Evolutionary conservation across 1,140 invertebrate species (phyloP), one percentile per base, ranked within the genome.

Genomic region (Reticulitermes speratus): DNA sequence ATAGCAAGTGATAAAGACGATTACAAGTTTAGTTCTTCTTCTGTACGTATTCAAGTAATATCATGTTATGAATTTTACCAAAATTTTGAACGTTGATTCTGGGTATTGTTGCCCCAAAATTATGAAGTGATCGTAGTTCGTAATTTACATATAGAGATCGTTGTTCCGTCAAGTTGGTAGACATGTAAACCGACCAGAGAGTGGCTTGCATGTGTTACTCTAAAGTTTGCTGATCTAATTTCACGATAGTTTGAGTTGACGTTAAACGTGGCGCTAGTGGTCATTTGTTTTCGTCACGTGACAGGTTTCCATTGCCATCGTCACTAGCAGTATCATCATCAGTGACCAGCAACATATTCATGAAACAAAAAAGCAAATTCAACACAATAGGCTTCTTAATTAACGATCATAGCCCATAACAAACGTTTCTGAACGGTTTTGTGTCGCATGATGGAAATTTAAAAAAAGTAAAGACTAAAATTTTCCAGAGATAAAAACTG

Each of bases 261-360:
- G 65, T 16, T 75, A 75, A 75, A 75, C n/a, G 65, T 25, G 30
- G 65, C 25, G 65, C 65, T 30, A 75, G 25, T 75, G 65, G 2
- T 75, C 65, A 30, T 75, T 75, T 75, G 65, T 75, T 75, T 75
- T 75, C 65, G 65, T 75, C 65, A 75, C n/a, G 65, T 75, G 65
- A 75, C 65, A 75, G 65, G n/a, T 75, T 25, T 75, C 65, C 65
- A 75, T 75, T 25, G 9, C 25, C 65, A 75, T 75, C 65, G n/a
- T 75, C 65, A 75, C 21, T n/a, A 23, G 59, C 55, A 59, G 55
- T 8, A 23, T 21, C 59, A 65, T 65, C 59, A 23, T 75, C 65
- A 30, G n/a, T 6, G 65, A 6, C 65, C 65, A 75, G n/a, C 65
- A 11, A 75, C 14, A 25, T 75, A 75, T 75, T 75, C 65, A 75